These are phyloP conservation scores for Drosophila pseudotalamancana DNA, from an alignment of 2,888 invertebrate species.

Conservation along the genomic window DNA sequence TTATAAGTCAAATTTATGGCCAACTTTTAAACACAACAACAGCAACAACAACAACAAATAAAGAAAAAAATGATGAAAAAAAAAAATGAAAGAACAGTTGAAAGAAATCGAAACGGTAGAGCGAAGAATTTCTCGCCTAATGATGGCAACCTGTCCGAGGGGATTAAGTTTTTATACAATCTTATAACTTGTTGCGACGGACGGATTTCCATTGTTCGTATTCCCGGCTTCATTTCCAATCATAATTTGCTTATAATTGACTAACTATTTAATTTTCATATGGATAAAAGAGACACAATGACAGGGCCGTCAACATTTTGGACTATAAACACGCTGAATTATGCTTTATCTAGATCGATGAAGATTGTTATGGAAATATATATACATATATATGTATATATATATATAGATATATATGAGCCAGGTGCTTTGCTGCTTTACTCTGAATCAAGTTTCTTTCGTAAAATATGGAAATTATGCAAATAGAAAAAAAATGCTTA, in stretches of 20 bases:
- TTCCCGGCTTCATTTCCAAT: conserved; percentile 22
- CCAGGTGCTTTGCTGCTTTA: conserved; percentile 1
- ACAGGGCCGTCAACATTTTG: conserved; percentile 43
- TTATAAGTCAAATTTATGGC: conserved; percentile 73
- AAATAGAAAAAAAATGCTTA: conserved; percentile 12
- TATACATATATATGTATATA: not conserved
- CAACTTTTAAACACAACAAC: conserved; percentile 35
- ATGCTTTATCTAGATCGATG: conserved; percentile 54
- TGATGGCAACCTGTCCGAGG: conserved; percentile 58
- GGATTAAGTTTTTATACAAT: conserved; percentile 73
- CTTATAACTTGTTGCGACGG: conserved; percentile 32
- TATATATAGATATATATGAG: not conserved
- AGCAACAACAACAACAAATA: too few species aligned
- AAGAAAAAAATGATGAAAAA: too few species aligned
- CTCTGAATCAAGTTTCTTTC: conserved; percentile 45
- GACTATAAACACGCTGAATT: conserved; percentile 43
- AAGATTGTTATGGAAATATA: conserved; percentile 40
- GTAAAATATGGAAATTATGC: conserved; percentile 30
- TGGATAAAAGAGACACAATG: conserved; percentile 48
- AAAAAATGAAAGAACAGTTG: conserved; percentile 9
- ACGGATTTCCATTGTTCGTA: conserved; percentile 30
- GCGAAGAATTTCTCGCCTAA: conserved; percentile 31
- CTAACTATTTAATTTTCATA: conserved; percentile 70
- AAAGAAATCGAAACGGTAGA: conserved; percentile 48
- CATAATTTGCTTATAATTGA: conserved; percentile 74